Evolutionary conservation across 2,888 invertebrate genomes (phyloP).

Genomic region (Epinotia nisella): DNA sequence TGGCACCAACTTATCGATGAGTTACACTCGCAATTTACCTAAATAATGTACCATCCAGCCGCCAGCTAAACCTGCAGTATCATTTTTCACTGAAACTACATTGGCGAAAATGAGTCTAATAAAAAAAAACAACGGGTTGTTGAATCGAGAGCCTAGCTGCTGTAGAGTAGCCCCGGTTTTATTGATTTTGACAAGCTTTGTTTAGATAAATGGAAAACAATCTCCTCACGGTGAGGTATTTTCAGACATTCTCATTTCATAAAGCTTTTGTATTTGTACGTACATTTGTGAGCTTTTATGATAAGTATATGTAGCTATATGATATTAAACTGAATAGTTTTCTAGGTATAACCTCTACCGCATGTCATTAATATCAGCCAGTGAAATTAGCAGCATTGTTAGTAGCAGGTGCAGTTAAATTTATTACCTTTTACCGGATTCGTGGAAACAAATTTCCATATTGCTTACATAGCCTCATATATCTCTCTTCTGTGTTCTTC

Average conservation of each 20-base stretch:
- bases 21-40: conserved; percentile 63
- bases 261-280: too few species aligned
- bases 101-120: conserved; percentile 26
- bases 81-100: conserved; percentile 55
- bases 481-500: neutral
- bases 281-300: neutral
- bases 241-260: neutral
- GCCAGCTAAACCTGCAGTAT: conserved; percentile 34
- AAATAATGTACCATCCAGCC: conserved; percentile 65
- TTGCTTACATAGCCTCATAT: conserved; percentile 4
- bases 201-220: neutral
- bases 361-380: conserved; percentile 24
- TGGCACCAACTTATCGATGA: conserved; percentile 55
- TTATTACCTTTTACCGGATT: conserved; percentile 31
- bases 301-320: too few species aligned
- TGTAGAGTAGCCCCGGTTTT: neutral
- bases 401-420: conserved; percentile 38
- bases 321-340: conserved; percentile 15
- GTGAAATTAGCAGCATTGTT: conserved; percentile 30
- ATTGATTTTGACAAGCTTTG: neutral
- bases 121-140: neutral
- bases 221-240: neutral
- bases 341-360: neutral
- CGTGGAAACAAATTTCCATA: conserved; percentile 20
- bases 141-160: neutral